Evolutionary conservation across 2,888 invertebrate species (phyloP), one percentile per base, ranked within the genome.

Genomic region (Polylopha cassiicola): DNA sequence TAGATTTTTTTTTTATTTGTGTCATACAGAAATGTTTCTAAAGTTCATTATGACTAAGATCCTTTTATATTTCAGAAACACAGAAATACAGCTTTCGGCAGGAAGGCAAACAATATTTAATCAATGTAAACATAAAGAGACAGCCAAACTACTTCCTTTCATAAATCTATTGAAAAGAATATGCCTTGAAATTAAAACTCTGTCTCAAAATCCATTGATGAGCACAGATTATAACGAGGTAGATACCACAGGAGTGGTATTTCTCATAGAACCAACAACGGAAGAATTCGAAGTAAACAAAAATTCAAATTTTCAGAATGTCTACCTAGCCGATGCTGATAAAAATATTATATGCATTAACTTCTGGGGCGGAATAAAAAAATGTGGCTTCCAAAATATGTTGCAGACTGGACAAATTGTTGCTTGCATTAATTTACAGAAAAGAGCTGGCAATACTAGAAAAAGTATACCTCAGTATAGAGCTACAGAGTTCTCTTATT

Each of bases 231-330:
- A 89, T 58, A 88, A 89, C 44, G 94, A 94, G 82, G 85, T 93
- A 47, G 94, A 95, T 71, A 89, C 91, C 5, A 87, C 90, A 3
- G 94, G 94, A 1, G 55, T 92, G 2, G 85, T 94, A 21, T 82
- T 91, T 13, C 69, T 80, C 39, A 77, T 90, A 20, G 87, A 86
- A 46, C 82, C 87, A 13, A 64, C 80, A 14, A 76, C 73, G 13
- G 60, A 70, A 42, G 77, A 80, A 7, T 77, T 79, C 34, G 68
- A 77, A 34, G 64, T 66, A 18, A 59, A 46, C 20, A 71, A 72
- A 43, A 52, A 48, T 29, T 66, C 71, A 39, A 60, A 61, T 2
- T 81, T 79, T 37, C 90, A 91, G 70, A 87, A 87, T 41, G 71
- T 91, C 0, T 91, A 89, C 69, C 30, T 91, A 9, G 70, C 88